A percentile compares a stretch with the other conserved stretches of the same genome.
Conservation (phyloP, 2,888 invertebrate species). For the Drosophila crucigera region DNA sequence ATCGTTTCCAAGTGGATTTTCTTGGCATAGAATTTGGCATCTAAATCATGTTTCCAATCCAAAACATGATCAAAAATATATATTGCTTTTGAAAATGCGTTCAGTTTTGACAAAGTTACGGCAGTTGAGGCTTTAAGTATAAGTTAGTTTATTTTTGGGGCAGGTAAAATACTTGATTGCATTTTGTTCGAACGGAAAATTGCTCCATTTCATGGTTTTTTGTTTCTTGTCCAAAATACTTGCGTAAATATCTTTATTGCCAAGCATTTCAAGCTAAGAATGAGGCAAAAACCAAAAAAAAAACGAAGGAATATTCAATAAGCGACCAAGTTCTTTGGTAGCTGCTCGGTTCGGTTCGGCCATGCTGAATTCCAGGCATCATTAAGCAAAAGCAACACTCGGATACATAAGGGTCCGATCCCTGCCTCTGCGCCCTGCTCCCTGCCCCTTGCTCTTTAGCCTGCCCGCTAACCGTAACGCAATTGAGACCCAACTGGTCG, state of each 20-base stretch:
- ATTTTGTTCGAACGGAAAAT: conserved; percentile 50
- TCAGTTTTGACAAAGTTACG: not conserved
- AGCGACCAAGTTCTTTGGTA: conserved; percentile 44
- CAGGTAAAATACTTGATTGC: conserved; percentile 31
- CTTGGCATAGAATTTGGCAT: not conserved
- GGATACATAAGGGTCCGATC: conserved; percentile 71
- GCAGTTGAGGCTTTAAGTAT: conserved; percentile 8
- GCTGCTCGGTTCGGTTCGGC: conserved; percentile 75
- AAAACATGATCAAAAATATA: not conserved
- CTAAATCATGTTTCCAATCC: not conserved
- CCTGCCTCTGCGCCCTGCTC: not conserved
- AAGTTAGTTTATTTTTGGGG: conserved; percentile 3
- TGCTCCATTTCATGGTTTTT: conserved; percentile 68
- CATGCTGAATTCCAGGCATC: conserved; percentile 83
- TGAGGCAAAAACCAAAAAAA: conserved; percentile 13
- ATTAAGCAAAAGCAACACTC: conserved; percentile 68
- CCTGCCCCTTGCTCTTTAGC: not conserved
- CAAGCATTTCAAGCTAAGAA: conserved; percentile 43
- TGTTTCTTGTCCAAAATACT: conserved; percentile 49
- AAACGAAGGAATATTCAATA: conserved; percentile 56
- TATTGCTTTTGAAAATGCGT: not conserved
- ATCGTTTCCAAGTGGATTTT: not conserved
- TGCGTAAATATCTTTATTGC: conserved; percentile 78
- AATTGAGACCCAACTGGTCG: conserved; percentile 62
- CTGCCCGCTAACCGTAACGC: conserved; percentile 22